Evolutionary conservation across 2,888 invertebrate genomes (phyloP).

Genomic region (Endotricha flammealis): DNA sequence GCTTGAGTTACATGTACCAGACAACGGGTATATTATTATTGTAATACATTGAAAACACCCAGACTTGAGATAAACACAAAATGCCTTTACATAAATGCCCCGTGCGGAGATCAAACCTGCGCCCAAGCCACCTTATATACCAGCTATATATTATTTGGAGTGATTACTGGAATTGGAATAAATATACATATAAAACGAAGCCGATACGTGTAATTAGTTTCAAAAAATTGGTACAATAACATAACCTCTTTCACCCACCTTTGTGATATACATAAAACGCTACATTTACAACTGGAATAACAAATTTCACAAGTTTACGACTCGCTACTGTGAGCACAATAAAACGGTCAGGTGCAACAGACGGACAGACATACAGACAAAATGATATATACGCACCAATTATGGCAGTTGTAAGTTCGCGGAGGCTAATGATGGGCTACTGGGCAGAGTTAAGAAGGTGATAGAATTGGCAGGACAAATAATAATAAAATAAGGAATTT

Average conservation of each 20-base stretch:
- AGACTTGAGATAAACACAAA: too few species aligned
- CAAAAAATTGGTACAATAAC: too few species aligned
- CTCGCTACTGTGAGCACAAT: slow-evolving; percentile 60
- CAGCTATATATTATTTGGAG: too few species aligned
- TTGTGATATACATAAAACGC: slow-evolving; percentile 17
- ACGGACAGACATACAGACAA: slow-evolving; percentile 41
- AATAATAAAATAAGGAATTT: background rate
- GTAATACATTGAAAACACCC: too few species aligned
- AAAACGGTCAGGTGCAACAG: slow-evolving; percentile 40
- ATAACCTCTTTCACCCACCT: background rate
- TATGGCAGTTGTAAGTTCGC: slow-evolving; percentile 65
- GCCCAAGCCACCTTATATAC: too few species aligned
- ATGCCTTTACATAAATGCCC: too few species aligned
- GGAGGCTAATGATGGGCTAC: slow-evolving; percentile 69
- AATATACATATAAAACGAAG: too few species aligned
- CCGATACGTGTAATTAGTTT: too few species aligned
- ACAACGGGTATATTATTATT: too few species aligned
- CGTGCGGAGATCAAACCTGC: too few species aligned
- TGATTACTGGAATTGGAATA: too few species aligned
- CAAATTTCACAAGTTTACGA: slow-evolving; percentile 66
- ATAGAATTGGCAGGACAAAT: slow-evolving; percentile 15
- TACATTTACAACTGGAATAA: slow-evolving; percentile 35
- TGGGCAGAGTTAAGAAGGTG: slow-evolving; percentile 24
- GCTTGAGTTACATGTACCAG: too few species aligned
- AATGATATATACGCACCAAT: slow-evolving; percentile 68